Evolutionary conservation across 2,888 invertebrate species (phyloP).

Genomic region (Drosophila yooni): DNA sequence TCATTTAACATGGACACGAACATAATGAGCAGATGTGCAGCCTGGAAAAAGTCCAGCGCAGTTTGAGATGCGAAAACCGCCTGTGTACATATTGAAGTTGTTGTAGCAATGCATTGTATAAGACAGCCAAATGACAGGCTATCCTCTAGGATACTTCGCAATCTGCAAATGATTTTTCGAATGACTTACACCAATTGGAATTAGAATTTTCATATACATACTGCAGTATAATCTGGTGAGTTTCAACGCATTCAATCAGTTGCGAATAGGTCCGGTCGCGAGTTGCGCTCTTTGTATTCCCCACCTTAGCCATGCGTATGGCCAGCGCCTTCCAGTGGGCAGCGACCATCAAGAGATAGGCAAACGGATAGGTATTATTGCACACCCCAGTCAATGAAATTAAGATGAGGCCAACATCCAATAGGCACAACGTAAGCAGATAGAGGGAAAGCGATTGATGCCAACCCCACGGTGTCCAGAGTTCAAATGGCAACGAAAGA

Average conservation of each 20-base stretch:
- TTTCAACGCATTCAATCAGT: constrained; percentile 72
- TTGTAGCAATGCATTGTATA: constrained; percentile 86
- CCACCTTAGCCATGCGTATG: constrained; percentile 54
- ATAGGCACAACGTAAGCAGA: constrained; percentile 16
- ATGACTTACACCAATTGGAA: background rate
- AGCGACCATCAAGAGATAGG: constrained; percentile 73
- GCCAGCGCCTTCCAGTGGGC: constrained; percentile 76
- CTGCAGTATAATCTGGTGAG: constrained; percentile 79
- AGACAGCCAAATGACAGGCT: constrained; percentile 86
- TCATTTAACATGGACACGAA: constrained; percentile 85
- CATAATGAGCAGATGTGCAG: constrained; percentile 38
- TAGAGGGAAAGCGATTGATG: constrained; percentile 1
- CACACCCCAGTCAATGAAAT: constrained; percentile 47
- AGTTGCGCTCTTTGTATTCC: background rate
- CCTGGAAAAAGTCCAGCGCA: constrained; percentile 35
- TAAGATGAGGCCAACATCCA: constrained; percentile 40
- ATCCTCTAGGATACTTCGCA: constrained; percentile 85
- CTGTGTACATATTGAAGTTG: constrained; percentile 79
- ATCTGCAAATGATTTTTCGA: constrained; percentile 81
- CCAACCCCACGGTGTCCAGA: constrained; percentile 82
- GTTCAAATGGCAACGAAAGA: constrained; percentile 61
- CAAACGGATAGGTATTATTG: constrained; percentile 76
- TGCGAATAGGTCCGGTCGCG: background rate
- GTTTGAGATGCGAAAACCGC: constrained; percentile 85
- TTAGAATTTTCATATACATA: constrained; percentile 17